phyloP scores from a whole-genome alignment of 2,888 invertebrate genomes.

The Cataglyphis livida region DNA sequence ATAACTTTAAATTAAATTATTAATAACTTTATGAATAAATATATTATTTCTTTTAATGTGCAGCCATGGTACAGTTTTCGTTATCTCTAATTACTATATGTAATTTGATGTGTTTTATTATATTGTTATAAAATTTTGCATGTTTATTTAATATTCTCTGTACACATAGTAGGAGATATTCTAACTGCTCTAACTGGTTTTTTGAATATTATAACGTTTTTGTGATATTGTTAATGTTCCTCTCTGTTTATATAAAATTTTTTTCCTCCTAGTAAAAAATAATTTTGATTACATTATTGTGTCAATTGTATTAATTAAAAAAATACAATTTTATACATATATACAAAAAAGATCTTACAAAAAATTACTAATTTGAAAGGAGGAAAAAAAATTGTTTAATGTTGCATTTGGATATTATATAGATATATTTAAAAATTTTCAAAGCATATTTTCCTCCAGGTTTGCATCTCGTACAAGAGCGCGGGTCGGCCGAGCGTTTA shows the following conservation, averaged over 20 bases:
- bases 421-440: constrained; percentile 19
- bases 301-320: not conserved
- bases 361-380: not conserved
- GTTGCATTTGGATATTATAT: constrained; percentile 38
- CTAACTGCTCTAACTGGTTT: constrained; percentile 74
- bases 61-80: constrained; percentile 30
- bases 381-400: constrained; percentile 65
- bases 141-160: constrained; percentile 34
- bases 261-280: constrained; percentile 62
- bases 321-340: not conserved
- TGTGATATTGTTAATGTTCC: constrained; percentile 55
- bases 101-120: constrained; percentile 1
- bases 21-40: not conserved
- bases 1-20: too few species aligned
- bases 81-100: not conserved
- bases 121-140: constrained; percentile 9
- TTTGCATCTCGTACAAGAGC: constrained; percentile 93
- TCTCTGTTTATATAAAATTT: constrained; percentile 70
- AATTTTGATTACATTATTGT: not conserved
- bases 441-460: constrained; percentile 76
- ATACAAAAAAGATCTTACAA: not conserved
- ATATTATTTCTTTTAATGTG: not conserved
- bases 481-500: constrained; percentile 97
- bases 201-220: constrained; percentile 53
- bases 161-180: constrained; percentile 48